Base-by-base conservation (phyloP, 2,797 vertebrate species). In the Gouania willdenowi region DNA sequence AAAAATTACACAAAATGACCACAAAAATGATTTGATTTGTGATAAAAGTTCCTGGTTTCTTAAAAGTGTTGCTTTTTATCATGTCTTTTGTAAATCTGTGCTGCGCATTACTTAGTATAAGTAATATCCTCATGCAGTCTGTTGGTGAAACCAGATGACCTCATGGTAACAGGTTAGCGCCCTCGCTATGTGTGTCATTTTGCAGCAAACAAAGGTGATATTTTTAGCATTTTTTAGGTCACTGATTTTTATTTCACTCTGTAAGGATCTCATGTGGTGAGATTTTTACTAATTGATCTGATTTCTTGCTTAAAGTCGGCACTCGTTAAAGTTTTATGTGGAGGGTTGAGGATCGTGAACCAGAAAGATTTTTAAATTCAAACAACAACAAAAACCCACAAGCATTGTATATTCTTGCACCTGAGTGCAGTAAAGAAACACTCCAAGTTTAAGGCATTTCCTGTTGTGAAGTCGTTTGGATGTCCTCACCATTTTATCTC, bases 311-410 rank as follows among this genome's bases (percentile, higher is more conserved):
- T 81, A 54, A 81, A 80, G 73, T 70, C 67, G 2, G 45, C 52
- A 50, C 71, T 79, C 70, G 76, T 85, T 81, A 76, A n/a, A 63
- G 54, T 86, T 87, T 86, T 82, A 86, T 78, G 59, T 83, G 79
- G 65, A 71, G 66, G 61, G 57, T 75, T 82, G 68, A 71, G 75
- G 42, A 3, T 66, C 49, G 40, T 48, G 50, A 31, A 63, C n/a
- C n/a, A 35, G 47, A 44, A 53, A 45, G 50, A 33, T 61, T 71
- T 82, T 77, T 71, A 70, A 76, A 82, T 55, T 67, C 41, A 39
- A 62, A 75, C 58, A 4, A 65, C n/a, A n/a, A 79, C 71, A 75
- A 84, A 87, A n/a, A n/a, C n/a, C n/a, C n/a, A 84, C 73, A 76
- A 73, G 55, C 55, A 76, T n/a, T 71, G 76, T 83, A 78, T 85